A percentile compares a stretch with the other conserved stretches of the same genome.
phyloP scores from a whole-genome alignment of 1,140 invertebrate genomes.

The Pogonognathellus flavescens region DNA sequence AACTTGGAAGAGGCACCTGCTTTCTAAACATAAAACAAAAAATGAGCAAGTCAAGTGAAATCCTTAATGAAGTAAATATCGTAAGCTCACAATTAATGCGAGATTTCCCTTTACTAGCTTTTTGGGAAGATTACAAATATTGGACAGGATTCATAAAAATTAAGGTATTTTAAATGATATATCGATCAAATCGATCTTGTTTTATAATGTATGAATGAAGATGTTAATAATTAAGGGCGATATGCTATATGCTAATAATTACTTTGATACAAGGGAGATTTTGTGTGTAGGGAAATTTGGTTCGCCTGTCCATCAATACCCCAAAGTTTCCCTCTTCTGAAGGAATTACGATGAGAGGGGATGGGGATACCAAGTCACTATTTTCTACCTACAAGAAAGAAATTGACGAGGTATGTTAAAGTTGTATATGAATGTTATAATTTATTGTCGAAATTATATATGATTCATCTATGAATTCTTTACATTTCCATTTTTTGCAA shows the following conservation, averaged over 20 bases:
- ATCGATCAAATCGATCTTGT: background rate
- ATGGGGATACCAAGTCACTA: background rate
- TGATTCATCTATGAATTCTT: too few relatives aligned
- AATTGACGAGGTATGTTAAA: background rate
- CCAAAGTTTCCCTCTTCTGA: slow-evolving; percentile 41
- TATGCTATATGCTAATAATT: background rate
- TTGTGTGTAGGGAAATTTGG: background rate
- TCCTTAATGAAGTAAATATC: too few relatives aligned
- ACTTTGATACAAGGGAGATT: background rate
- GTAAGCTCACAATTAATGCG: background rate
- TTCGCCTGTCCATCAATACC: slow-evolving; percentile 32
- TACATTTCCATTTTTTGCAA: background rate
- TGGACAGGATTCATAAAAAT: slow-evolving; percentile 51
- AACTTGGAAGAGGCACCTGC: too few relatives aligned
- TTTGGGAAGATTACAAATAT: background rate
- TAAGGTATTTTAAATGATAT: background rate
- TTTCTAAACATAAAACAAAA: too few relatives aligned
- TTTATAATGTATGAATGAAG: background rate
- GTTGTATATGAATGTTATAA: background rate
- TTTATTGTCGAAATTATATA: too few relatives aligned
- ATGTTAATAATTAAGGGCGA: too few relatives aligned
- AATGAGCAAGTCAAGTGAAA: too few relatives aligned
- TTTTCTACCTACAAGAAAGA: background rate
- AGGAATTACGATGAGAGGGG: slow-evolving; percentile 27
- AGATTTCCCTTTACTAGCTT: slow-evolving; percentile 37